Base-by-base conservation (phyloP, 2,888 invertebrate genomes). In the Sericinus montela region DNA sequence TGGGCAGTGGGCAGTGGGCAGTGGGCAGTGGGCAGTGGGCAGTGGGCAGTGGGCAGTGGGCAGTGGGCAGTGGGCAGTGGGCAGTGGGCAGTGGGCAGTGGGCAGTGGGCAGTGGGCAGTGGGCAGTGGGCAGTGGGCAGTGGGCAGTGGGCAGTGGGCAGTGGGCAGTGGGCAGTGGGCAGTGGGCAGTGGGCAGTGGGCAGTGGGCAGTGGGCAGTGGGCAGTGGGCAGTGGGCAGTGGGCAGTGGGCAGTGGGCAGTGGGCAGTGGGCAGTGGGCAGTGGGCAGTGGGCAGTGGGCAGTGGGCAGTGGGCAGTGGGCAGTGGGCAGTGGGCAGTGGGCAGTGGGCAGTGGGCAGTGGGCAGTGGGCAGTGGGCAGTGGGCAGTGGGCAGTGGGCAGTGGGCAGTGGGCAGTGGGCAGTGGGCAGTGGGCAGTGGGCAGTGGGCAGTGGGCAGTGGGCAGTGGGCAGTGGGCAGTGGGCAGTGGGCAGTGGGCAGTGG, bases 291-390 rank as follows among this genome's bases (percentile, higher is more conserved):
- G 14, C 1, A 1, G 35, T 14, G 15, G 1, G 8, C 4, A 2
- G 35, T 4, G 35, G 14, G 35, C 3, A 1, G 16, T 14, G 35
- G 5, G 16, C 2, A 9, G 35, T 1, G 14, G 4, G 15, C 8
- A 15, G 7, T 14, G 9, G 11, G 23, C 11, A 23, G 25, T 1
- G 23, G 9, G 11, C 23, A 13, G 23, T 11, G n/a, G 11, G 23
- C 23, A 47, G 90, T 0, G 94, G 93, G 34, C 93, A 92, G 5
- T n/a, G n/a, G n/a, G n/a, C n/a, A n/a, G n/a, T n/a, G n/a, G n/a
- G n/a, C n/a, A n/a, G n/a, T n/a, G n/a, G n/a, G n/a, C n/a, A n/a
- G 94, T 93, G 92, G 75, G 94, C 93, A 52, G 92, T n/a, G n/a
- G n/a, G n/a, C 1, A 0, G 35, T 15, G 3, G 8, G 14, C 1